These are phyloP conservation scores for Leptobrachium ailaonicum DNA, from an alignment of 2,113 vertebrate species.

Conservation along the genomic window DNA sequence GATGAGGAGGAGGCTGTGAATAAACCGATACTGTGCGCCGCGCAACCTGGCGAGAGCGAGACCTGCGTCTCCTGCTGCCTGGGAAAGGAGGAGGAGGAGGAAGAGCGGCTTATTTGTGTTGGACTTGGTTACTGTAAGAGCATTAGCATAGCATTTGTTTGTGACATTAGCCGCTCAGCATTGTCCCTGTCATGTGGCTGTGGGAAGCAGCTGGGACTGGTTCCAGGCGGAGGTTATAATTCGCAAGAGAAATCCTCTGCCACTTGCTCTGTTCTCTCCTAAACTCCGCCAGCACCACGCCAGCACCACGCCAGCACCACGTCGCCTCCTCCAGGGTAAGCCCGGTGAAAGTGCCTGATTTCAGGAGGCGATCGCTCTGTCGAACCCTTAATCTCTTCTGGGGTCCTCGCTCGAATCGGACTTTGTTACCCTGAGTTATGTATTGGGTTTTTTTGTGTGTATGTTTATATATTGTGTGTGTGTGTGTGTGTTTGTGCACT, in stretches of 20 bases:
- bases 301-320: neutral
- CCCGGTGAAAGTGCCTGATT: too few species aligned
- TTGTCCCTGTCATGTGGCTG: conserved; percentile 11
- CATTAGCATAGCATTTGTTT: conserved; percentile 20
- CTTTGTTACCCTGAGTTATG: too few species aligned
- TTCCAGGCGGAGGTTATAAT: neutral
- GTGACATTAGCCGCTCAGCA: conserved; percentile 25
- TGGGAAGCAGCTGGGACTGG: conserved; percentile 23
- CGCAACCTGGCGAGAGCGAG: neutral
- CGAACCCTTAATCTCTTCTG: too few species aligned
- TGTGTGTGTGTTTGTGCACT: too few species aligned
- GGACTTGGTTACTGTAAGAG: conserved; percentile 45
- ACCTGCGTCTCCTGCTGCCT: neutral
- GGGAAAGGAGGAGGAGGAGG: conserved; percentile 16
- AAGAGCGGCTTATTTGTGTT: conserved; percentile 33
- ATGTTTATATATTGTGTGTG: too few species aligned
- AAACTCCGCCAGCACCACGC: neutral
- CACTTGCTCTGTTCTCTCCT: neutral
- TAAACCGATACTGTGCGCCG: neutral
- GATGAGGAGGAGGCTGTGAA: neutral
- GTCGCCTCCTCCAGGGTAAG: neutral
- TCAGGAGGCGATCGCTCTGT: too few species aligned
- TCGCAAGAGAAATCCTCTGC: neutral
- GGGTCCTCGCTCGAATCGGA: too few species aligned
- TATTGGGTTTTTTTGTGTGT: too few species aligned